Conservation (phyloP, 2,888 invertebrate genomes). For the Euproctis similis region DNA sequence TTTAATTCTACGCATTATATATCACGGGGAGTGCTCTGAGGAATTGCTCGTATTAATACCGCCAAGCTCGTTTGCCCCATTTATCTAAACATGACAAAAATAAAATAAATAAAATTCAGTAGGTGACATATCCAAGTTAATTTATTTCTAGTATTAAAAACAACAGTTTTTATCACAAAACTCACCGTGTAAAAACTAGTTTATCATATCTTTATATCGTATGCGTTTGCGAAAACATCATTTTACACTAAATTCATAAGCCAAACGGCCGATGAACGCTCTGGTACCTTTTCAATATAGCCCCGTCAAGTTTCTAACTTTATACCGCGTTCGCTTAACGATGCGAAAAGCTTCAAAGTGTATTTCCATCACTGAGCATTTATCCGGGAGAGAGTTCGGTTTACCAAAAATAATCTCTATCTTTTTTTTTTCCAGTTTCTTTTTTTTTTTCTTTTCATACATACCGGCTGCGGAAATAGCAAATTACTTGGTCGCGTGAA, state of each 20-base stretch:
- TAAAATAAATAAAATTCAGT: no score
- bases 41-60: no score
- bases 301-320: slow-evolving; percentile 1
- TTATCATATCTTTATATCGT: slow-evolving; percentile 1
- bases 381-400: slow-evolving; percentile 6
- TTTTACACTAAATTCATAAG: background rate
- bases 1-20: no score
- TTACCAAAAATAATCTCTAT: slow-evolving; percentile 15
- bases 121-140: no score
- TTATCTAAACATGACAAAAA: no score
- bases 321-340: background rate
- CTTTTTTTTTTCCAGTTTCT: no score
- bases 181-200: no score
- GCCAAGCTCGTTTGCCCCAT: no score
- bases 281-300: slow-evolving; percentile 1
- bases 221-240: background rate
- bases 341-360: slow-evolving; percentile 9
- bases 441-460: no score
- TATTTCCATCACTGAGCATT: slow-evolving; percentile 10
- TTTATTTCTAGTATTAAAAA: no score
- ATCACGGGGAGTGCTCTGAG: no score
- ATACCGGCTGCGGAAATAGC: slow-evolving; percentile 19
- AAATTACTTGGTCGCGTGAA: slow-evolving; percentile 25
- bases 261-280: background rate
- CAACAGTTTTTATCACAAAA: no score